phyloP scores from a whole-genome alignment of 2,113 vertebrate genomes.

The Pluvialis apricaria region DNA sequence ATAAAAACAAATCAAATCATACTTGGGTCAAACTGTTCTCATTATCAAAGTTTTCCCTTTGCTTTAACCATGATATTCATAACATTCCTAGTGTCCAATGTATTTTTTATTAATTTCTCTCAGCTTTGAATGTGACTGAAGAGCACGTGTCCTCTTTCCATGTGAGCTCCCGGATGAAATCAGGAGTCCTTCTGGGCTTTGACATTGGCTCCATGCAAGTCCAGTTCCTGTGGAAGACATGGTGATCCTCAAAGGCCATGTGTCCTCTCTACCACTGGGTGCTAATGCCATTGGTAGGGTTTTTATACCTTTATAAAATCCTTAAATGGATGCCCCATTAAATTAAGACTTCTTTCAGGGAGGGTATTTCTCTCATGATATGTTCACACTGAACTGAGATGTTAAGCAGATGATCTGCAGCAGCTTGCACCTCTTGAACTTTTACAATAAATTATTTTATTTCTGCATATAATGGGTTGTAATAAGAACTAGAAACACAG shows the following conservation, averaged over 20 bases:
- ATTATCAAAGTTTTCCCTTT: not conserved
- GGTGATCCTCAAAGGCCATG: not conserved
- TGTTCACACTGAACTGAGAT: not conserved
- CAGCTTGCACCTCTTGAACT: not conserved
- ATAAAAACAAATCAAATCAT: not conserved
- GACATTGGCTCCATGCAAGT: too few relatives aligned
- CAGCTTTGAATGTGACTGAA: not conserved
- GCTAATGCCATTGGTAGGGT: not conserved
- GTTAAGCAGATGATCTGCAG: not conserved
- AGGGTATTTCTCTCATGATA: not conserved
- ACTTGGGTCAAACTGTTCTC: not conserved
- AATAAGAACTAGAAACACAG: not conserved
- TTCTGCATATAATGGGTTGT: not conserved
- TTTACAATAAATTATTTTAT: not conserved
- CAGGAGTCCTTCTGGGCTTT: not conserved
- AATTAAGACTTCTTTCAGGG: not conserved
- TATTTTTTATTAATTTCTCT: not conserved
- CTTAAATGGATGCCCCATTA: not conserved
- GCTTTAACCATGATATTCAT: not conserved
- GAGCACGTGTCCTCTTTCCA: not conserved
- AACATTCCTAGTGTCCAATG: not conserved
- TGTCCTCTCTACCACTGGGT: not conserved
- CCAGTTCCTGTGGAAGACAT: not conserved
- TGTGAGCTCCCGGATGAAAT: not conserved
- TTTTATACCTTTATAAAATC: not conserved